Evolutionary conservation across 2,113 vertebrate genomes (phyloP).

Genomic region (Onychorhynchus coronatus): DNA sequence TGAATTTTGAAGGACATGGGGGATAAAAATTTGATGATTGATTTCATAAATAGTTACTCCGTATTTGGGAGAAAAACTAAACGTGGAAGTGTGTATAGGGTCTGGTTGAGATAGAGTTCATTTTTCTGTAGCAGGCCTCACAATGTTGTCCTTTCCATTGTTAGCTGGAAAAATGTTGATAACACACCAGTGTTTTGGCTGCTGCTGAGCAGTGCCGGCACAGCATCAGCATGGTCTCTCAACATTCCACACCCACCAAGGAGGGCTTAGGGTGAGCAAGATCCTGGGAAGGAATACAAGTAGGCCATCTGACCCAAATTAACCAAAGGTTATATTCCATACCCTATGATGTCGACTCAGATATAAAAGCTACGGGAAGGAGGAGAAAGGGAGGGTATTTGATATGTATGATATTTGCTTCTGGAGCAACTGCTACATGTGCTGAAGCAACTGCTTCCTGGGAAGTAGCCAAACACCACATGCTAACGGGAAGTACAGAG

Average conservation of each 20-base stretch:
- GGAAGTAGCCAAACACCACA: background rate
- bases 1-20: background rate
- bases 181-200: background rate
- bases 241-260: background rate
- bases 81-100: background rate
- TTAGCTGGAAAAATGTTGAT: background rate
- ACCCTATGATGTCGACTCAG: background rate
- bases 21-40: background rate
- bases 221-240: background rate
- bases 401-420: background rate
- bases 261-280: background rate
- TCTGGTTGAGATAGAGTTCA: background rate
- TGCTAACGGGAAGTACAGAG: background rate
- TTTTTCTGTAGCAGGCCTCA: background rate
- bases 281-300: background rate
- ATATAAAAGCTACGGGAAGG: background rate
- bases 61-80: background rate
- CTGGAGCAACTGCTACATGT: background rate
- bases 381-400: background rate
- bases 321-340: background rate
- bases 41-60: background rate
- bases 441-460: background rate
- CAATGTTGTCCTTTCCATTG: background rate
- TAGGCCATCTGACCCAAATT: background rate
- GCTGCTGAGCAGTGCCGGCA: background rate